Conservation (phyloP, 2,113 vertebrate species). For the Istiophorus platypterus region DNA sequence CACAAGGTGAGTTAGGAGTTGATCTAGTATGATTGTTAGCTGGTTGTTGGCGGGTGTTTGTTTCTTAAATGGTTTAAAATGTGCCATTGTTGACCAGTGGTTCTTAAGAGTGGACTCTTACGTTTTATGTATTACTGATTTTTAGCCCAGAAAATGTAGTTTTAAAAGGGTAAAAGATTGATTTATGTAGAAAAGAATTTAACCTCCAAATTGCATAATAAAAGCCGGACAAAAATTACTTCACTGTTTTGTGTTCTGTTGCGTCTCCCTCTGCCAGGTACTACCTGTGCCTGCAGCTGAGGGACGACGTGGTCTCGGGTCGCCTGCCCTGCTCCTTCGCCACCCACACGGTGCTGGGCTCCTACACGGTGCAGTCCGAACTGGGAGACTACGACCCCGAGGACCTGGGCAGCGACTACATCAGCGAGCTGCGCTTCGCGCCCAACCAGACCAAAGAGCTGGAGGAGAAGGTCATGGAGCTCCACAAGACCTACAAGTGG, state of each 20-base stretch:
- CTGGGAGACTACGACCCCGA: constrained; percentile 95
- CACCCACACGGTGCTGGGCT: constrained; percentile 93
- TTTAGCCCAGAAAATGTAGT: background rate
- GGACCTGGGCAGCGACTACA: constrained; percentile 90
- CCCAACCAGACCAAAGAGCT: constrained; percentile 97
- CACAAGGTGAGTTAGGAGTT: constrained; percentile 87
- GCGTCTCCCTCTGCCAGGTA: constrained; percentile 84
- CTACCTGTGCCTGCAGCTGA: constrained; percentile 95
- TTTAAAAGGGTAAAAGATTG: background rate
- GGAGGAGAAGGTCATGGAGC: constrained; percentile 95
- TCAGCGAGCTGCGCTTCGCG: constrained; percentile 93
- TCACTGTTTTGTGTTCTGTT: background rate
- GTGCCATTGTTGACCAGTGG: background rate
- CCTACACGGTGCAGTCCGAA: constrained; percentile 95
- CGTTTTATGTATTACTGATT: background rate
- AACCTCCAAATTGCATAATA: background rate
- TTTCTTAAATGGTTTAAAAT: background rate
- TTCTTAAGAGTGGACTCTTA: too few relatives aligned
- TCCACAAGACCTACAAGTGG: constrained; percentile 97
- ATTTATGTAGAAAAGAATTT: background rate
- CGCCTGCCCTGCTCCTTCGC: constrained; percentile 96
- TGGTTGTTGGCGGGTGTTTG: background rate
- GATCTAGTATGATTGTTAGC: background rate
- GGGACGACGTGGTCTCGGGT: constrained; percentile 94
- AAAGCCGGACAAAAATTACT: background rate